Base-by-base conservation (phyloP, 2,888 invertebrate species). In the Eupithecia inturbata region DNA sequence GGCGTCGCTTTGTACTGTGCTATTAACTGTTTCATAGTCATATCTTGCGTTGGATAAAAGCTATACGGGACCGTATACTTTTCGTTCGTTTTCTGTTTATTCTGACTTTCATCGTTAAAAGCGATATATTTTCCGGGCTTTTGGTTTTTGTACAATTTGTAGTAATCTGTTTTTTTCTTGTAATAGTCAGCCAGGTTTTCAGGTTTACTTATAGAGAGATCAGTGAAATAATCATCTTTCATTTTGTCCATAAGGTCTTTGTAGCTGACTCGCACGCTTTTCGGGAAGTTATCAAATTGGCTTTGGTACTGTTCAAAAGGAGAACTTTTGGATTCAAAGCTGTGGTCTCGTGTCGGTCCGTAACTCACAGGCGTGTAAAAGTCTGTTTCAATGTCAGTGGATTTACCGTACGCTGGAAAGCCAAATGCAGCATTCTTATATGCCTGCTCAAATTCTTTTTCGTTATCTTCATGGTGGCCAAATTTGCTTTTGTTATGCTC, bases 391-490 rank as follows among this genome's bases (percentile, higher is more conserved):
- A 80, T 73, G 33, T 92, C 89, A 16, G 82, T 78, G 1, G 87
- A 77, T 63, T 88, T 84, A 19, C 88, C 86, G 69, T 88, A 94
- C 0, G 91, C 91, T 22, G 92, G 92, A 74, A 95, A 95, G 9
- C 94, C 94, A 70, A 86, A 85, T 0, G 95, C 93, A 22, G 95
- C 89, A 70, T 93, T 85, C 82, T 92, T 89, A 71, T 95, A 95
- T 3, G 90, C 91, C 68, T 91, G 91, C 78, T 95, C 94, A 79
- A 95, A 95, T 76, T 93, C 90, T 81, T 95, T 89, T 80, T 95
- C 95, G 63, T 86, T 91, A 70, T 93, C 91, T 79, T 91, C 90
- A 75, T 92, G 91, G n/a, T 88, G 85, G 33, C 88, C 86, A 1
- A 89, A 82, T 76, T 88, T 87, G 82, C 90, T 87, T 39, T 87